Conservation (phyloP, 2,113 vertebrate genomes). For the Limnothrissa miodon region DNA sequence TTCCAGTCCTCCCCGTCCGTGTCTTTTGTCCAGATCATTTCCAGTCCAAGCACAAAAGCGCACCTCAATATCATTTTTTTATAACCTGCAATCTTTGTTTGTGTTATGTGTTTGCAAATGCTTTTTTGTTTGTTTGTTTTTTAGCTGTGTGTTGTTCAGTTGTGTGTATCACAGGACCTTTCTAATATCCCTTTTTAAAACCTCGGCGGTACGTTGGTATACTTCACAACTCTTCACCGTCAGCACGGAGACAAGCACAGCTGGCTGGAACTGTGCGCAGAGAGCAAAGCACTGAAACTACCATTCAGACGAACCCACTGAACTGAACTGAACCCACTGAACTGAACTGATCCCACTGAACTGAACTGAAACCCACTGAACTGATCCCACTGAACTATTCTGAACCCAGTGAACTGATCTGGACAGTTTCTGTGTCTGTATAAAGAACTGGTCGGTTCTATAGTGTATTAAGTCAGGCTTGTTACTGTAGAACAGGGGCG, state of each 20-base stretch:
- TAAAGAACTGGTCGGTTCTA: constrained; percentile 32
- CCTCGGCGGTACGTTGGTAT: background rate
- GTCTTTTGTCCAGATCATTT: constrained; percentile 33
- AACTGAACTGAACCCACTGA: too few relatives aligned
- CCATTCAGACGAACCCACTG: constrained; percentile 39
- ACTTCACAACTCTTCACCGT: background rate
- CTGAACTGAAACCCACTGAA: too few relatives aligned
- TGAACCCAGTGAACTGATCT: constrained; percentile 27
- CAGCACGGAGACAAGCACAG: constrained; percentile 26
- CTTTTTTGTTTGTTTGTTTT: background rate
- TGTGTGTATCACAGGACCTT: background rate
- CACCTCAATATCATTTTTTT: constrained; percentile 16
- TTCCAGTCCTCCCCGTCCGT: too few relatives aligned
- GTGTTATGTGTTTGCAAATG: constrained; percentile 13
- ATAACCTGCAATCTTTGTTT: constrained; percentile 18
- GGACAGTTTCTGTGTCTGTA: constrained; percentile 43
- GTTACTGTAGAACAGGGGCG: constrained; percentile 43
- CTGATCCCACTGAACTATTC: too few relatives aligned
- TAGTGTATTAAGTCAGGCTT: constrained; percentile 48
- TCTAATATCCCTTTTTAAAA: background rate
- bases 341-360: too few relatives aligned
- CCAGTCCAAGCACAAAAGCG: constrained; percentile 33
- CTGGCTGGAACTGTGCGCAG: constrained; percentile 21
- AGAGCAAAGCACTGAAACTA: constrained; percentile 47
- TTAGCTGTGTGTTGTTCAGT: constrained; percentile 21